Conservation (phyloP, 2,113 vertebrate genomes). For the Neolamprologus modestus region DNA sequence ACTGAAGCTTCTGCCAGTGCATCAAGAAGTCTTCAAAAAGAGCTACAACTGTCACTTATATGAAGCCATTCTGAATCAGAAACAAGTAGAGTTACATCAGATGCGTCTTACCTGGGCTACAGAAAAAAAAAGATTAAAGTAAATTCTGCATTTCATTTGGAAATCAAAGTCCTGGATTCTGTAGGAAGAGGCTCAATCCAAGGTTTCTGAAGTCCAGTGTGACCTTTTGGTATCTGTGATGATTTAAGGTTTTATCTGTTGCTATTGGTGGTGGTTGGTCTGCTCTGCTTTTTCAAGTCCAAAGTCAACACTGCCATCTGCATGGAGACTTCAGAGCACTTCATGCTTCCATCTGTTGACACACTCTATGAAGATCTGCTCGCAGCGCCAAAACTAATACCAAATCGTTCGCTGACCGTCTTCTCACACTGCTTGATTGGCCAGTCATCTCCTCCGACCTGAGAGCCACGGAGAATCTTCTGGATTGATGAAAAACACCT, state of each 20-base stretch:
- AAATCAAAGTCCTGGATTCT: not conserved
- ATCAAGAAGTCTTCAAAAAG: not conserved
- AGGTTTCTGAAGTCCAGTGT: not conserved
- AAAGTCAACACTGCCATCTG: not conserved
- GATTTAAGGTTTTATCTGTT: not conserved
- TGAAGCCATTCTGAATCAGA: not conserved
- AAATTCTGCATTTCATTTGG: not conserved
- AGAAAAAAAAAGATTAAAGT: not conserved
- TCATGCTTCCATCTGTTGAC: not conserved
- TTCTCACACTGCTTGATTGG: not conserved
- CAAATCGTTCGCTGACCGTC: not conserved
- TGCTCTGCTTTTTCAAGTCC: not conserved
- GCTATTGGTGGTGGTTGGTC: not conserved
- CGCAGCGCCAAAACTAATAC: not conserved
- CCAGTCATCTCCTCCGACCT: not conserved
- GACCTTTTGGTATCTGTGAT: not conserved
- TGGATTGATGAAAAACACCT: not conserved
- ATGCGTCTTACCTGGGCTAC: not conserved
- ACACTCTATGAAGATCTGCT: not conserved
- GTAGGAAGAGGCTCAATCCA: not conserved
- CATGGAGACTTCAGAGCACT: not conserved
- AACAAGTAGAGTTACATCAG: not conserved
- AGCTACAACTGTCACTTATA: not conserved
- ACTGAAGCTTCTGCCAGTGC: not conserved
- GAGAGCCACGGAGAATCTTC: accelerated